Conservation (phyloP, 2,888 invertebrate genomes). For the Polietes domitor region DNA sequence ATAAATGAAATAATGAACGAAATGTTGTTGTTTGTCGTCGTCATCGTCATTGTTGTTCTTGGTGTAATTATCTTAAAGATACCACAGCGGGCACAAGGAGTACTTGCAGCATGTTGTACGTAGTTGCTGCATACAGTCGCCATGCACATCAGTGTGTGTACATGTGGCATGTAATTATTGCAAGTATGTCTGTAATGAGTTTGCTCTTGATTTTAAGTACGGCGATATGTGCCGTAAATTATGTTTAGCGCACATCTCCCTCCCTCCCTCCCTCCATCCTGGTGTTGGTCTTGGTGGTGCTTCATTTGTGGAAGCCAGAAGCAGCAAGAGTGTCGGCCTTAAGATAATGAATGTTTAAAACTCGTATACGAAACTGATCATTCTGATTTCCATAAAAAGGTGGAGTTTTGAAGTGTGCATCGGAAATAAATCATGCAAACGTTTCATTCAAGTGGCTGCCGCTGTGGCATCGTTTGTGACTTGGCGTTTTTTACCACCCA, state of each 20-base stretch:
- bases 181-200: slow-evolving; percentile 34
- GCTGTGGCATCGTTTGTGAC: too few relatives aligned
- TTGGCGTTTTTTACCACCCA: too few relatives aligned
- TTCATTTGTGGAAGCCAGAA: not conserved
- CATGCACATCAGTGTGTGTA: not conserved
- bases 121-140: too few relatives aligned
- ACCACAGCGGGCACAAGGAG: slow-evolving; percentile 3
- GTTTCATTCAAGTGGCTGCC: too few relatives aligned
- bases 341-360: slow-evolving; percentile 31
- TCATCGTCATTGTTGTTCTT: too few relatives aligned
- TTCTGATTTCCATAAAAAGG: not conserved
- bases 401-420: not conserved
- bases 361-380: too few relatives aligned
- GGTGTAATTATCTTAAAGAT: slow-evolving; percentile 33
- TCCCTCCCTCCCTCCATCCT: too few relatives aligned
- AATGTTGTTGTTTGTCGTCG: too few relatives aligned
- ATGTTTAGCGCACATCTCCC: slow-evolving; percentile 14
- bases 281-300: not conserved
- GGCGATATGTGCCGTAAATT: slow-evolving; percentile 30
- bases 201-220: slow-evolving; percentile 36
- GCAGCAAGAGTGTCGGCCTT: slow-evolving; percentile 5
- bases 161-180: slow-evolving; percentile 33
- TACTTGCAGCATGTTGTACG: not conserved
- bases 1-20: too few relatives aligned
- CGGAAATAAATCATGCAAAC: not conserved